These are phyloP conservation scores for Acanthiza pusilla DNA, from an alignment of 2,797 vertebrate genomes.

Conservation along the genomic window DNA sequence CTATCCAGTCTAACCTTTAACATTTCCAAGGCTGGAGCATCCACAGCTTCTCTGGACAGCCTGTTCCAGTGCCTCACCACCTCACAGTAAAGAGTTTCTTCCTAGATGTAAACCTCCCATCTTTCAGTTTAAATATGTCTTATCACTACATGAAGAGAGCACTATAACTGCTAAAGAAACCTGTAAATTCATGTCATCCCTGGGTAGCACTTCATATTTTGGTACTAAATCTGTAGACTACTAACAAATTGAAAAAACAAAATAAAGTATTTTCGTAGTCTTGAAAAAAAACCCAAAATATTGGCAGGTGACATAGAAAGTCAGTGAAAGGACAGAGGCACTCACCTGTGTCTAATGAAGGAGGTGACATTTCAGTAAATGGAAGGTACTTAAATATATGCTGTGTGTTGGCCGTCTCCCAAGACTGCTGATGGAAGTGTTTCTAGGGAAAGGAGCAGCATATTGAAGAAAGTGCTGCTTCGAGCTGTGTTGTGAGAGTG, in stretches of 20 bases:
- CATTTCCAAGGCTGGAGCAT: background rate
- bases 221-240: background rate
- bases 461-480: background rate
- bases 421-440: background rate
- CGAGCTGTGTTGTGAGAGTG: background rate
- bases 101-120: background rate
- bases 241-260: background rate
- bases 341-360: conserved; percentile 59
- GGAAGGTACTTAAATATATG: conserved; percentile 6
- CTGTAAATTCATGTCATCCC: background rate
- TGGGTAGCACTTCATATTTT: background rate
- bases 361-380: conserved; percentile 53
- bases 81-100: background rate
- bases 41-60: background rate
- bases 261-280: background rate
- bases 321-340: conserved; percentile 21
- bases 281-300: background rate
- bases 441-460: background rate
- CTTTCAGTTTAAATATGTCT: background rate
- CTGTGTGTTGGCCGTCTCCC: background rate
- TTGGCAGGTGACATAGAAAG: background rate
- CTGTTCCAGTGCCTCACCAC: background rate
- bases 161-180: background rate
- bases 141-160: background rate
- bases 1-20: background rate